phyloP scores from a whole-genome alignment of 2,797 vertebrate species.

The Peromyscus aztecus region DNA sequence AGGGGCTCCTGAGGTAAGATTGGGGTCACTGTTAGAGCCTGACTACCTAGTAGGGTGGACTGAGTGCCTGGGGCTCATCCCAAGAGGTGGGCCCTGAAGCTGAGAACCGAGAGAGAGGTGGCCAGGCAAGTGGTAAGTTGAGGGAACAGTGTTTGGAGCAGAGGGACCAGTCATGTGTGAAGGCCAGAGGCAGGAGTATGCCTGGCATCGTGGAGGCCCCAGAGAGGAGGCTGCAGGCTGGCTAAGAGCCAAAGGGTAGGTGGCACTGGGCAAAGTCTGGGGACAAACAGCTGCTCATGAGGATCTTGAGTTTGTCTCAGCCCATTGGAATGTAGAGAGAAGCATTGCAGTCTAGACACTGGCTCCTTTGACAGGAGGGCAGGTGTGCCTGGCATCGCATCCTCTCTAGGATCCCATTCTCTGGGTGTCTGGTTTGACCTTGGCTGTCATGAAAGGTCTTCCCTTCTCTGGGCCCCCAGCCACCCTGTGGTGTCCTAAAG shows the following conservation, averaged over 20 bases:
- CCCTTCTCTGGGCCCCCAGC: not conserved
- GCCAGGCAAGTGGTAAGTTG: too few relatives aligned
- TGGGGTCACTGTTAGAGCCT: not conserved
- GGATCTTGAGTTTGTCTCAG: not conserved
- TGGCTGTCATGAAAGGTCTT: not conserved
- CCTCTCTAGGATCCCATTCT: not conserved
- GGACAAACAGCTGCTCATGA: not conserved
- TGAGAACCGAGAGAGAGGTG: not conserved
- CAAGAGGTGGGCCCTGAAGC: not conserved
- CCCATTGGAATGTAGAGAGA: not conserved
- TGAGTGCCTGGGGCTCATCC: not conserved
- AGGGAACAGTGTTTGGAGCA: not conserved
- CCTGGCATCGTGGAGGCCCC: not conserved
- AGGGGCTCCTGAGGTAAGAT: not conserved
- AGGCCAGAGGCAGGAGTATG: not conserved
- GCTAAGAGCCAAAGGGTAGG: not conserved
- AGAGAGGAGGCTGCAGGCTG: not conserved
- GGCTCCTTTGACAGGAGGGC: not conserved
- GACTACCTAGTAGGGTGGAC: rapidly evolving
- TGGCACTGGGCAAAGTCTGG: not conserved
- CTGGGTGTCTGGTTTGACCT: not conserved
- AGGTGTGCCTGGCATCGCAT: not conserved
- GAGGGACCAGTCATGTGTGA: not conserved
- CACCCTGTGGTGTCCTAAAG: not conserved
- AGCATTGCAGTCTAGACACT: not conserved